phyloP scores from a whole-genome alignment of 2,113 vertebrate genomes.

The Orycteropus afer region DNA sequence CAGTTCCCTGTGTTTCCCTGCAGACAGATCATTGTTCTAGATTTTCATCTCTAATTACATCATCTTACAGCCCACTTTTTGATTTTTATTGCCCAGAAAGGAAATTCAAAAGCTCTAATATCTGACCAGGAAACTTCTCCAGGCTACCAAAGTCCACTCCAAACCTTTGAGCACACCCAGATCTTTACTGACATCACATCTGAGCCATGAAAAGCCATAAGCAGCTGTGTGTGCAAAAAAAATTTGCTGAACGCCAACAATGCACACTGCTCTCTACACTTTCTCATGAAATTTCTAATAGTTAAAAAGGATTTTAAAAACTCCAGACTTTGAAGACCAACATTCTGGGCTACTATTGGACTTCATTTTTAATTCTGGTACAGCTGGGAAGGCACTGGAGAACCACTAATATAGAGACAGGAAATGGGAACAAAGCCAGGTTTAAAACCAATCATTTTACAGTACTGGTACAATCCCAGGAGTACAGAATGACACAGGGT shows the following conservation, averaged over 20 bases:
- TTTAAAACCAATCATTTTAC: slow-evolving; percentile 15
- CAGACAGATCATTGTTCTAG: background rate
- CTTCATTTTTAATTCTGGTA: slow-evolving; percentile 10
- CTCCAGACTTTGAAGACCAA: background rate
- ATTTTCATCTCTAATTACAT: background rate
- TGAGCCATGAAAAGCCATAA: background rate
- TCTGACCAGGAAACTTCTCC: background rate
- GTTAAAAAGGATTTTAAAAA: background rate
- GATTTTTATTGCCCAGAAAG: too few relatives aligned
- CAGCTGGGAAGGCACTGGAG: background rate
- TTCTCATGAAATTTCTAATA: background rate
- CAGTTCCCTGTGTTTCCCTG: background rate
- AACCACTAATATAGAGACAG: background rate
- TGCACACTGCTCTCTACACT: background rate
- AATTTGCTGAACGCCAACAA: background rate
- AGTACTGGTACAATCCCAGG: background rate
- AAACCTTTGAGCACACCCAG: background rate
- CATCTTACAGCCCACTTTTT: background rate
- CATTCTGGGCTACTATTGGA: background rate
- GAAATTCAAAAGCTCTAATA: background rate
- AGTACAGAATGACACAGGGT: background rate
- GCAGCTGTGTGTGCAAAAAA: background rate
- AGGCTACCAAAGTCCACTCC: background rate
- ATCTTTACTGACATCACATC: background rate
- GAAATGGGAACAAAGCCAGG: background rate